Evolutionary conservation across 2,888 invertebrate genomes (phyloP).

Genomic region (Dascillus cervinus): DNA sequence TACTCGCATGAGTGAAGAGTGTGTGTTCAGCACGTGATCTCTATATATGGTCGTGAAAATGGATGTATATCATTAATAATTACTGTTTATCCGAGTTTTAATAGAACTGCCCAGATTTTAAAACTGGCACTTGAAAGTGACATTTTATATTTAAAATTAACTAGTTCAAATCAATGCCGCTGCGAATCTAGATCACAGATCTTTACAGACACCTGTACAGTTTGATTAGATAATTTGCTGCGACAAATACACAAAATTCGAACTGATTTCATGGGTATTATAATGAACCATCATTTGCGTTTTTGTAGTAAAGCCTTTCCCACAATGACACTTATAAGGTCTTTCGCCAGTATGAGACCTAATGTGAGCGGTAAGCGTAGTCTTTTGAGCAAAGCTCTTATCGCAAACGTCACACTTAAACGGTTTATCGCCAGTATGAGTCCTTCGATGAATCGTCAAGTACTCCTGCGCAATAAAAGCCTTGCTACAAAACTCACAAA

Average conservation of each 20-base stretch:
- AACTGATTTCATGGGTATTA: slow-evolving; percentile 16
- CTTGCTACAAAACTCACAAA: slow-evolving; percentile 21
- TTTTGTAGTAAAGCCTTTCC: slow-evolving; percentile 27
- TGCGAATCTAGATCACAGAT: too few species aligned
- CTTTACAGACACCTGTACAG: too few species aligned
- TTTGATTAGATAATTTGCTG: too few species aligned
- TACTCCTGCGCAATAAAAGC: slow-evolving; percentile 20
- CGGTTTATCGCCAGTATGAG: slow-evolving; percentile 38
- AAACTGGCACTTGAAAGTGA: too few species aligned
- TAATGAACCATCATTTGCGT: slow-evolving; percentile 26
- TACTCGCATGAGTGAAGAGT: too few species aligned
- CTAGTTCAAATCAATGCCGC: too few species aligned
- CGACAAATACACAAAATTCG: slow-evolving; percentile 10
- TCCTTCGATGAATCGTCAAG: slow-evolving; percentile 30
- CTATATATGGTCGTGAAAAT: too few species aligned
- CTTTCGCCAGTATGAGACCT: slow-evolving; percentile 40
- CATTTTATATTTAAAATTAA: background rate
- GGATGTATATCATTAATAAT: too few species aligned
- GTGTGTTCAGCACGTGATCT: too few species aligned
- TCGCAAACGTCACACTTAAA: slow-evolving; percentile 41
- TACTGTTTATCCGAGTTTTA: too few species aligned
- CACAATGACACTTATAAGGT: slow-evolving; percentile 42
- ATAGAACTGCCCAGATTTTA: too few species aligned
- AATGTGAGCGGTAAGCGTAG: slow-evolving; percentile 46
- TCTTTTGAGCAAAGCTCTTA: slow-evolving; percentile 49